Conservation (phyloP, 23 tunicate species). For the Trididemnum nubilum region DNA sequence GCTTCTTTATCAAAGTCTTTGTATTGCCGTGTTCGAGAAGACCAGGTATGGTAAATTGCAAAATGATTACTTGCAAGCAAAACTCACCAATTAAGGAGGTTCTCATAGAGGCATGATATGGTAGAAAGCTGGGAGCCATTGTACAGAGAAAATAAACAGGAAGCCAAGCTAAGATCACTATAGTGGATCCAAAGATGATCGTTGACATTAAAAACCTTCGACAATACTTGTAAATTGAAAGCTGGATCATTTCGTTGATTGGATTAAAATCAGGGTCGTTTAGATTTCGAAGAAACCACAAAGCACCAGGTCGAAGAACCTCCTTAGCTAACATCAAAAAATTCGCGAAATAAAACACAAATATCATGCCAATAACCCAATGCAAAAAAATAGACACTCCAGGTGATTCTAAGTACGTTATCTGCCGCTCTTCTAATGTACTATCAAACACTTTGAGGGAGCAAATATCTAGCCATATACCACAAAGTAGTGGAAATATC, state of each 20-base stretch:
- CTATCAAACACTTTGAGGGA: constrained; percentile 62
- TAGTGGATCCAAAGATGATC: constrained; percentile 59
- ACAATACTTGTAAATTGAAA: constrained; percentile 56
- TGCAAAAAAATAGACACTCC: constrained; percentile 74
- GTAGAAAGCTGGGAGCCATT: constrained; percentile 55
- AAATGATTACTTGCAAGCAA: constrained; percentile 53
- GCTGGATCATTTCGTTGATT: constrained; percentile 75
- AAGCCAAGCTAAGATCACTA: constrained; percentile 55
- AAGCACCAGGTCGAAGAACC: constrained; percentile 74
- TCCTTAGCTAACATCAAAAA: constrained; percentile 75
- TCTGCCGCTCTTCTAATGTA: constrained; percentile 38
- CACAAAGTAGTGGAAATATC: constrained; percentile 70
- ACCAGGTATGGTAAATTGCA: constrained; percentile 68
- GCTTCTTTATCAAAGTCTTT: constrained; percentile 41
- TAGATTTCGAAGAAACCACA: constrained; percentile 82
- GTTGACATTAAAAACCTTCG: constrained; percentile 52
- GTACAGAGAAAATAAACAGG: constrained; percentile 46
- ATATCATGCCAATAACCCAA: constrained; percentile 77
- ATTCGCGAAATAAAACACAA: constrained; percentile 70
- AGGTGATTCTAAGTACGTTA: constrained; percentile 47
- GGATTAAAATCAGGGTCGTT: constrained; percentile 90
- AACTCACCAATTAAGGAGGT: constrained; percentile 71
- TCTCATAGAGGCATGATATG: constrained; percentile 40
- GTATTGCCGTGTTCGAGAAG: constrained; percentile 71
- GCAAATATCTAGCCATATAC: constrained; percentile 87